Evolutionary conservation across 2,888 invertebrate genomes (phyloP).

Genomic region (Acleris cristana): DNA sequence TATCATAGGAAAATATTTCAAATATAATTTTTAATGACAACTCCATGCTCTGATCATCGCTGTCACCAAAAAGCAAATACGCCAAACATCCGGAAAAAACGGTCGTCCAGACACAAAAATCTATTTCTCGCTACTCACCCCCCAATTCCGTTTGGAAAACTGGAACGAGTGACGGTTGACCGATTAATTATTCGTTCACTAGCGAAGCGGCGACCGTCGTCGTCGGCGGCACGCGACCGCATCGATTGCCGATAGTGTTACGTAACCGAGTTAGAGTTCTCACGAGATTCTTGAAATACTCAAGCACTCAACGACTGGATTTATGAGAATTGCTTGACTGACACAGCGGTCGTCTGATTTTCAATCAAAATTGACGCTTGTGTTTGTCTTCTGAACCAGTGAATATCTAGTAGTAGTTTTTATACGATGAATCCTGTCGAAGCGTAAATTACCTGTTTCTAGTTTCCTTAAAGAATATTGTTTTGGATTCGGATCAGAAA

Average conservation of each 20-base stretch:
- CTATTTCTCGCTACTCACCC: slow-evolving; percentile 22
- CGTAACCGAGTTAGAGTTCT: slow-evolving; percentile 47
- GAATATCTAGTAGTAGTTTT: neutral
- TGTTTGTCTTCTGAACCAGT: neutral
- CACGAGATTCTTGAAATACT: slow-evolving; percentile 52
- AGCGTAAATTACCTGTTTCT: too few species aligned
- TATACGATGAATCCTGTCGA: too few species aligned
- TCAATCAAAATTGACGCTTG: slow-evolving; percentile 13
- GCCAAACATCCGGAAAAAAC: neutral
- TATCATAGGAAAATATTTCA: too few species aligned
- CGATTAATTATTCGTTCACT: slow-evolving; percentile 78
- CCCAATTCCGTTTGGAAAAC: slow-evolving; percentile 51
- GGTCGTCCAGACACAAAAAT: slow-evolving; percentile 19
- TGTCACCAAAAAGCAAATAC: too few species aligned
- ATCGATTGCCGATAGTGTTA: slow-evolving; percentile 70
- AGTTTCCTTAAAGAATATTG: too few species aligned
- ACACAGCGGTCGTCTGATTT: slow-evolving; percentile 12
- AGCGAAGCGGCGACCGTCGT: slow-evolving; percentile 55
- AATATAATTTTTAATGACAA: too few species aligned
- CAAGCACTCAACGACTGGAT: slow-evolving; percentile 47
- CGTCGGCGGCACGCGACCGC: slow-evolving; percentile 61
- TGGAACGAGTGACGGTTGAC: slow-evolving; percentile 65
- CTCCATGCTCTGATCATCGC: too few species aligned
- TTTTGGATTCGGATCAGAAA: too few species aligned
- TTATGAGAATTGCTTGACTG: slow-evolving; percentile 36